phyloP scores from a whole-genome alignment of 92 coral and sea anemone species.

The Porites lobata region DNA sequence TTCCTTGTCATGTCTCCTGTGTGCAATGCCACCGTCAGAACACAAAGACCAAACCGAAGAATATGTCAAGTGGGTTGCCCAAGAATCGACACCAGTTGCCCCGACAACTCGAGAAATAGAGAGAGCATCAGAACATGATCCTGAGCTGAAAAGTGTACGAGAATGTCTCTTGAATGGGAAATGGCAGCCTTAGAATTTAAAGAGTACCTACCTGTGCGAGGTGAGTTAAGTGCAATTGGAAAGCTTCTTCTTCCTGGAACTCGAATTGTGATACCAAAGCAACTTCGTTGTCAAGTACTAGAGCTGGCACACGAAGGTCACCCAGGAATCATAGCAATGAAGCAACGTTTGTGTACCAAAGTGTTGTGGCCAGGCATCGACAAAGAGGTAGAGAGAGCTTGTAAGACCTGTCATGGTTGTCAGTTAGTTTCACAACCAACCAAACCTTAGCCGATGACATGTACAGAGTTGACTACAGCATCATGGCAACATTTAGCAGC shows the following conservation, averaged over 20 bases:
- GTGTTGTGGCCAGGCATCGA: neutral
- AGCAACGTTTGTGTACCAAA: constrained; percentile 33
- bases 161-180: no score
- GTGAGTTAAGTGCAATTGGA: constrained; percentile 23
- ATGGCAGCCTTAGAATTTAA: neutral
- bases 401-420: constrained; percentile 46
- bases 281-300: no score
- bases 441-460: constrained; percentile 13
- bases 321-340: constrained; percentile 57
- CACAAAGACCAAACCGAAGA: no score
- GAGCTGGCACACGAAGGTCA: constrained; percentile 47
- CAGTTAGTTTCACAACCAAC: constrained; percentile 22
- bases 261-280: constrained; percentile 41
- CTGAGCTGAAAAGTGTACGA: no score
- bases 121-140: constrained; percentile 28
- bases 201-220: no score
- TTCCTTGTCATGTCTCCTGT: constrained; percentile 8
- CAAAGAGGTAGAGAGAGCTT: constrained; percentile 14
- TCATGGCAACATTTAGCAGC: constrained; percentile 59
- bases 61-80: no score
- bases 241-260: constrained; percentile 48
- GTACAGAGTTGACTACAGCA: neutral
- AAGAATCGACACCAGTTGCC: no score
- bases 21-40: no score
- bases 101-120: constrained; percentile 12